Percentiles rank a stretch among this genome's conserved stretches.
phyloP scores from a whole-genome alignment of 2,797 vertebrate genomes.

The Paguma larvata region DNA sequence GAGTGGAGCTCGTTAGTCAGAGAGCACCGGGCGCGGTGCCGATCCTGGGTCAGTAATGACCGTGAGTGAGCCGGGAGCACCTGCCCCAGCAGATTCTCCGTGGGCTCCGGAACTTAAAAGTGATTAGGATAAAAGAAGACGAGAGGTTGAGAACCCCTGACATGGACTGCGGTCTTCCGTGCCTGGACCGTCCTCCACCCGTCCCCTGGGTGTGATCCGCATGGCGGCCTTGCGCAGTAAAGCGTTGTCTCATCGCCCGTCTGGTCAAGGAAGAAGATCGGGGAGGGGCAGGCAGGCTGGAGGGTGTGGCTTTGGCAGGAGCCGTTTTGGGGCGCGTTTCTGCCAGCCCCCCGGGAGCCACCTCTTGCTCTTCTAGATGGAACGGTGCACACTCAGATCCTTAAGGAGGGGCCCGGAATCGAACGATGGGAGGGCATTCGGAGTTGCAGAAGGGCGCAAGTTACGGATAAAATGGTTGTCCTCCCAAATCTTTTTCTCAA shows the following conservation, averaged over 20 bases:
- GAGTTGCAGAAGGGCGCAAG: neutral
- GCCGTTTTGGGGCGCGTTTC: rapidly evolving
- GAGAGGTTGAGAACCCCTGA: neutral
- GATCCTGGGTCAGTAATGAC: neutral
- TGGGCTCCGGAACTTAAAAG: neutral
- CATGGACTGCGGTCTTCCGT: rapidly evolving
- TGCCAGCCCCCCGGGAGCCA: rapidly evolving
- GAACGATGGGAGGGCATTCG: neutral
- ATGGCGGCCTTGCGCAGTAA: rapidly evolving
- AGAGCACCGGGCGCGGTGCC: neutral
- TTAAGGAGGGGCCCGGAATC: neutral
- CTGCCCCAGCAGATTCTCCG: neutral
- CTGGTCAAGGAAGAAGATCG: neutral
- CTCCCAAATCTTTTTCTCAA: neutral
- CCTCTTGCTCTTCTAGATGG: neutral
- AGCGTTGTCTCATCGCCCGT: neutral
- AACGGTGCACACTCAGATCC: neutral
- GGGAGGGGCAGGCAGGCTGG: neutral
- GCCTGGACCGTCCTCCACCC: neutral
- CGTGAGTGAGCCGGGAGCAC: neutral
- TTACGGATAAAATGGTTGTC: too few relatives aligned
- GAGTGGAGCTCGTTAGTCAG: neutral
- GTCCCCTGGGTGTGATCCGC: rapidly evolving
- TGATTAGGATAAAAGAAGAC: rapidly evolving
- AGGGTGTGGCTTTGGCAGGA: rapidly evolving